A percentile compares a stretch with the other conserved stretches of the same genome.
These are phyloP conservation scores for Lucifuga dentata DNA, from an alignment of 2,113 vertebrate species.

Conservation along the genomic window DNA sequence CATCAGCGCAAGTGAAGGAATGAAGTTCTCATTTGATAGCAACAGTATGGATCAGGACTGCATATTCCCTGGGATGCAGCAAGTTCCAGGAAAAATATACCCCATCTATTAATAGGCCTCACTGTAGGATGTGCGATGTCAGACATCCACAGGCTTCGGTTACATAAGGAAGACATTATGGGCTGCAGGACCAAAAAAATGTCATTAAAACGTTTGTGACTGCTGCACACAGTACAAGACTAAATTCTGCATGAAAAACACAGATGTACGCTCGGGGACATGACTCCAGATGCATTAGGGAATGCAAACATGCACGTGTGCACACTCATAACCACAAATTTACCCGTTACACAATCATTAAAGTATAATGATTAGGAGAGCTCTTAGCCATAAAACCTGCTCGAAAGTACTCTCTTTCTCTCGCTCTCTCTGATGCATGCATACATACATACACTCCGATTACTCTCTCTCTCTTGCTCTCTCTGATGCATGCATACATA, in stretches of 20 bases:
- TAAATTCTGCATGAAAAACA: too few relatives aligned
- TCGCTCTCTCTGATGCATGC: not conserved
- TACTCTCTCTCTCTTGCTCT: too few relatives aligned
- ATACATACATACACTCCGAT: too few relatives aligned
- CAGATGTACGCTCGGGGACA: too few relatives aligned
- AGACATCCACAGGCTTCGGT: conserved; percentile 1
- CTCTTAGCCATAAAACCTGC: conserved; percentile 29
- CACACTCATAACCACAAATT: not conserved
- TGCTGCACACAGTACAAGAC: too few relatives aligned
- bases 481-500: too few relatives aligned
- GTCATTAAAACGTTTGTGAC: conserved; percentile 11
- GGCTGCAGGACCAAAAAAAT: conserved; percentile 12
- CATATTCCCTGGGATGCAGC: conserved; percentile 11
- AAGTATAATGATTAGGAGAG: conserved; percentile 23
- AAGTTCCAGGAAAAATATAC: conserved; percentile 28
- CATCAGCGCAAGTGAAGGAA: not conserved
- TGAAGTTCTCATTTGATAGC: not conserved
- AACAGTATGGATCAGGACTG: not conserved
- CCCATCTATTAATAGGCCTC: conserved; percentile 12
- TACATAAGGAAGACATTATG: conserved; percentile 28
- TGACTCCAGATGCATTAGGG: not conserved
- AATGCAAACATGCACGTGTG: not conserved
- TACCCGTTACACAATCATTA: conserved; percentile 32
- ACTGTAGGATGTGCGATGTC: conserved; percentile 2
- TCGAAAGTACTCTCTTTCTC: not conserved